Base-by-base conservation (phyloP, 2,797 vertebrate species). In the Heteromormyrus szaboi region DNA sequence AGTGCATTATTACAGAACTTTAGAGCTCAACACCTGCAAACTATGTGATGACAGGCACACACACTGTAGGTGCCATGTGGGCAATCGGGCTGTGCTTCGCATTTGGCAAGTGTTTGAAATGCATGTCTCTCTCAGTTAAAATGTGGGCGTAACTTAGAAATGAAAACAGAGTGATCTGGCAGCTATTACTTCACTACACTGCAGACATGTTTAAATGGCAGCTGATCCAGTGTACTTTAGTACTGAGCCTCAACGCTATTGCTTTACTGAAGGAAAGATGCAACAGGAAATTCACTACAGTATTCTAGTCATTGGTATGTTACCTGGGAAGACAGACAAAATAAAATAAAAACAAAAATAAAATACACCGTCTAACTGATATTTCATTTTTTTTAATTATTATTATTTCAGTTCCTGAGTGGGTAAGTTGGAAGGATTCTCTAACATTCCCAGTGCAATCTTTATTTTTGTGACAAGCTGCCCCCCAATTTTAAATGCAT, bases 21-120 rank as follows among this genome's bases (percentile, higher is more conserved):
- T 50, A 85, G 41, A 53, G 22, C 83, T 76, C 87, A 79, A 22
- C 68, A n/a, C 68, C 87, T 88, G 11, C 68, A 76, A 88, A 88
- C 68, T 54, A 79, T 54, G 68, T 88, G 87, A 79, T 54, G 87
- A 88, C 29, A 76, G 87, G 53, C 22, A 72, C 14, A 76, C 29
- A 37, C 19, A 12, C 33, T 25, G 6, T 4, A 83, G 88, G 88
- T 76, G 14, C 6, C 54, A 46, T 54, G 41, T 2, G 41, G 46
- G 22, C 50, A 88, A 25, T 46, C 19, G 68, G 51, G 56, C 54
- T 88, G 14, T 17, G 11, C 72, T 44, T 17, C 17, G 17, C 88
- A 88, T n/a, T 17, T 51, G 44, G 56, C 51, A 59, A 56, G 19
- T 88, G 37, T 84, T 88, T 84, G 54, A 83, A 48, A 6, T 44